Evolutionary conservation across 2,797 vertebrate species (phyloP), one percentile per base, ranked within the genome.

Genomic region (Poeciliopsis infans): DNA sequence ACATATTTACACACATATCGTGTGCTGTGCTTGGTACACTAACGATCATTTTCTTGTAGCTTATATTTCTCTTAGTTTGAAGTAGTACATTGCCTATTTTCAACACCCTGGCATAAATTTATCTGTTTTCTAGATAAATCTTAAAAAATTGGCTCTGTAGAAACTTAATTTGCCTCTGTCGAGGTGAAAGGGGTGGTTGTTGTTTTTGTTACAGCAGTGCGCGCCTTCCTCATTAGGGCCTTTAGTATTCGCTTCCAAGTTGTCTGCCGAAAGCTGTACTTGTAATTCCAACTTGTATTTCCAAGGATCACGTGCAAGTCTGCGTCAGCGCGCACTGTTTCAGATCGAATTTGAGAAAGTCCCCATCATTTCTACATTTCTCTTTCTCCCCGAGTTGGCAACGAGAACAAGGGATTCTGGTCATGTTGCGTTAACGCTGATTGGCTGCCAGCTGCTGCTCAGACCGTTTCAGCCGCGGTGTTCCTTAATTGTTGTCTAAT

Each of bases 401-500:
- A 41, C 49, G 76, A 74, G 64, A 81, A 87, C 86, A 84, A 75
- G 49, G 82, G 73, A 61, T 81, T 79, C 71, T 86, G 72, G 59
- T 75, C 81, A 69, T 80, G 45, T 71, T 66, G 77, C 61, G 78
- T 82, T 83, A 74, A 57, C 78, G 71, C 51, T 89, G 84, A 85
- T 74, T 77, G 86, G 87, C 83, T 85, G 85, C 83, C 88, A 89
- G 87, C 77, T 77, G 88, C 83, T 76, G 82, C 87, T 89, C 74
- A 73, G 71, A 83, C 83, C 69, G 57, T 46, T 53, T 88, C 86
- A 83, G 79, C 78, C 41, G 5, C 8, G 76, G 12, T 78, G 61
- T 76, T 84, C 83, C 90, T 87, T 84, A 90, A 90, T 90, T 88
- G 79, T 87, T 85, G 74, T 76, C 86, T 89, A 84, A 89, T 93